Base-by-base conservation (phyloP, 2,888 invertebrate species). In the Temnothorax rugatulus region DNA sequence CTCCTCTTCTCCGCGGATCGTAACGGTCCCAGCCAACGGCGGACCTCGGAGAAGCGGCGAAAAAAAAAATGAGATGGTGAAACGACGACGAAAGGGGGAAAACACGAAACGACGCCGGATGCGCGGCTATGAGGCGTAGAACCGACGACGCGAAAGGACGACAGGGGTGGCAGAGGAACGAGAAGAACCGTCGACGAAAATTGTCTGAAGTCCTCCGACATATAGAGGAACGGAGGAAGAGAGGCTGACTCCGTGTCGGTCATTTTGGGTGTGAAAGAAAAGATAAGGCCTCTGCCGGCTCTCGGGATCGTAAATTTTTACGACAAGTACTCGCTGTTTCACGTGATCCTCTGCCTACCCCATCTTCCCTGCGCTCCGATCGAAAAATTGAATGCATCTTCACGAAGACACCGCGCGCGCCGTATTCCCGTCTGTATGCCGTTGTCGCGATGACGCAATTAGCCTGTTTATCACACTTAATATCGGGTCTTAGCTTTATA, bases 261-360 rank as follows among this genome's bases (percentile, higher is more conserved):
- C 90, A 89, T 90, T 90, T 90, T 77, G 90, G 87, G 89, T 90
- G 90, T 89, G 90, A 90, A 90, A 89, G 88, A 83, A 87, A 89
- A 89, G 90, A 90, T 90, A 90, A 90, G 89, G 73, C 75, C 77
- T 38, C 9, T 34, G 73, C 64, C 73, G 84, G 83, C 57, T 59
- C 66, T 73, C 64, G 57, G 84, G 75, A 83, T 82, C 89, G 88
- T 90, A 90, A 90, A 90, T 90, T 90, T 89, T 90, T 88, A 89
- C 89, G 87, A 87, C 90, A 85, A 88, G 86, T 83, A 83, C 86
- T 74, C 83, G 73, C 85, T 84, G 90, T 89, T 88, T 85, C 85
- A 90, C 88, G 86, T 88, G 89, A 87, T 90, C 87, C 89, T 68
- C 41, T 38, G 25, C 29, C 61, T 44, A 18, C 7, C 38, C 29